Conservation (phyloP, 2,113 vertebrate genomes). For the Dinomys branickii region DNA sequence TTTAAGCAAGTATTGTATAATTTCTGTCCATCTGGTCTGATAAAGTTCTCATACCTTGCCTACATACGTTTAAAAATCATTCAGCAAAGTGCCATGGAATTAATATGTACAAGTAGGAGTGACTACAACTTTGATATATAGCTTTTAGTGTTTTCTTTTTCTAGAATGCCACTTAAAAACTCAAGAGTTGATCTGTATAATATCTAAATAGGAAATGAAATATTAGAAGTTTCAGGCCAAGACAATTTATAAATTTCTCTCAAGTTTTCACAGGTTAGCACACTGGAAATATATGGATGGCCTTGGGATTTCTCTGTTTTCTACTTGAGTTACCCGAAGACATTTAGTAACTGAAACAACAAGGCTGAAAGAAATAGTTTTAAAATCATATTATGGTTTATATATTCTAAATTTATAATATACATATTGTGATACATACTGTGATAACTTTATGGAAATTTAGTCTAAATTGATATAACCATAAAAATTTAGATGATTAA, state of each 20-base stretch:
- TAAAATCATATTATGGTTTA: background rate
- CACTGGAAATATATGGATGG: background rate
- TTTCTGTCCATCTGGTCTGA: background rate
- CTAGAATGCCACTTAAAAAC: background rate
- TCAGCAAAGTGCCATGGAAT: background rate
- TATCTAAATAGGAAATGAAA: constrained; percentile 3
- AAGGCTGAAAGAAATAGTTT: background rate
- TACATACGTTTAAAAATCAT: background rate
- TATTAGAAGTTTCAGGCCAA: background rate
- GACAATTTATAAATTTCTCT: background rate
- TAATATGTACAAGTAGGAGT: background rate
- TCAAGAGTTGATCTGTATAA: background rate
- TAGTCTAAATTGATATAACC: background rate
- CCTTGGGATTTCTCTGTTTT: background rate
- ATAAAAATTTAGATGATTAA: constrained; percentile 15
- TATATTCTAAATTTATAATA: background rate
- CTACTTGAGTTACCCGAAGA: background rate
- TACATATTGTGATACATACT: too few relatives aligned
- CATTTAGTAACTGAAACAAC: background rate
- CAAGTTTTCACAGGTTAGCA: background rate
- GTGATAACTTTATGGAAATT: background rate
- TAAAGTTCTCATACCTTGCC: background rate
- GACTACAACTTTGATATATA: background rate
- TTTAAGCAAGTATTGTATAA: background rate
- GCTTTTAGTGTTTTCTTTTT: background rate